Conservation (phyloP, 2,888 invertebrate species). For the Autographa pulchrina region DNA sequence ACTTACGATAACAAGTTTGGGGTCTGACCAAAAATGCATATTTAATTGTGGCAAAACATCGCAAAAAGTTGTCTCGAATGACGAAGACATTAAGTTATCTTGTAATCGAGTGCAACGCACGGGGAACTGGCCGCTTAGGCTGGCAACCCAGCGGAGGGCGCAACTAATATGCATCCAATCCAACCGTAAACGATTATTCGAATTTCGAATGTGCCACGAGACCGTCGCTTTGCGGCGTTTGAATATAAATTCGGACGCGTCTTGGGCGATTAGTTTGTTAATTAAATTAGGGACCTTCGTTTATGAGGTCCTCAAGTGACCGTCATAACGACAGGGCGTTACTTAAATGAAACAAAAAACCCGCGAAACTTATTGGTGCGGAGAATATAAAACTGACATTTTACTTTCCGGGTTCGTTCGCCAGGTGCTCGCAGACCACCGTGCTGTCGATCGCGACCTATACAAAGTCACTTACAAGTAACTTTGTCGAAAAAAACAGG, state of each 20-base stretch:
- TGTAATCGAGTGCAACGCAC: conserved; percentile 84
- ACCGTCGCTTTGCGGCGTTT: conserved; percentile 62
- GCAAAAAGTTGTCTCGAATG: conserved; percentile 78
- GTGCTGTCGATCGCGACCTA: conserved; percentile 71
- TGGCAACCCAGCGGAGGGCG: conserved; percentile 75
- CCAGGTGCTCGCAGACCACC: conserved; percentile 80
- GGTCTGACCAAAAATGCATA: conserved; percentile 75
- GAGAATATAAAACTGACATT: conserved; percentile 79
- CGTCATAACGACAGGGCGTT: conserved; percentile 39
- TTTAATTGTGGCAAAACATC: conserved; percentile 80
- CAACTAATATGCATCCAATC: conserved; percentile 70
- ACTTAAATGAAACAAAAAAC: conserved; percentile 40
- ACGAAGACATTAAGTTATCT: conserved; percentile 82
- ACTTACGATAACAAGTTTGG: conserved; percentile 82
- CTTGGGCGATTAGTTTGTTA: conserved; percentile 65
- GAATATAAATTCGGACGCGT: conserved; percentile 69
- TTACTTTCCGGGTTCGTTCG: conserved; percentile 79
- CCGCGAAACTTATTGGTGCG: conserved; percentile 59
- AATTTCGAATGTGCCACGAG: conserved; percentile 77
- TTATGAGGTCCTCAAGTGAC: conserved; percentile 54
- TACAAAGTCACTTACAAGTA: conserved; percentile 86
- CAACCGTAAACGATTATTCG: conserved; percentile 80
- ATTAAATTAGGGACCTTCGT: conserved; percentile 66
- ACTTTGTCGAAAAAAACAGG: conserved; percentile 81
- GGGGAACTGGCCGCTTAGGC: conserved; percentile 80